Evolutionary conservation across 2,888 invertebrate species (phyloP).

Genomic region (Lasioglossum villosulum): DNA sequence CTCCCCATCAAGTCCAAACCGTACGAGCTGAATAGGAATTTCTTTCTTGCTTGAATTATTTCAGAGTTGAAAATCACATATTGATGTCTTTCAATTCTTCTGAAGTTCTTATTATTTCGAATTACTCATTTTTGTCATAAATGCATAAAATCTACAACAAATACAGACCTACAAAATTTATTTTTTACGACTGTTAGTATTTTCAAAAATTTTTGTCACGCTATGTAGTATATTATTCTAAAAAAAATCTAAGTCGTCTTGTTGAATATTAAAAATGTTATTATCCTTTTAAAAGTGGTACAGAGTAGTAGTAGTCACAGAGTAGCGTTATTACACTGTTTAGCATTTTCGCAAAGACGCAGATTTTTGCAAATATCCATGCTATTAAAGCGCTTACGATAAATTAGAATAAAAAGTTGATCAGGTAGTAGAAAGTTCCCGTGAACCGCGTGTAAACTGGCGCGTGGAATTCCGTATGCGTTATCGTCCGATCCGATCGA

Average conservation of each 20-base stretch:
- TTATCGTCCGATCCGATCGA: slow-evolving; percentile 60
- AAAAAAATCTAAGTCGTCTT: too few species aligned
- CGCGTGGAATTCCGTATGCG: slow-evolving; percentile 54
- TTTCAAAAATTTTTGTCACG: too few species aligned
- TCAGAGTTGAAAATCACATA: not conserved
- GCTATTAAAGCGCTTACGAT: not conserved
- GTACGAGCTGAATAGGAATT: not conserved
- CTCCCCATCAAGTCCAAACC: not conserved
- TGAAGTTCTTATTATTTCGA: not conserved
- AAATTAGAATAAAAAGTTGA: not conserved
- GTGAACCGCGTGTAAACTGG: slow-evolving; percentile 54
- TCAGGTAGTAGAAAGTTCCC: slow-evolving; percentile 49
- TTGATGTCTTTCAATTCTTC: not conserved
- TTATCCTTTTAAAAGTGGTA: too few species aligned
- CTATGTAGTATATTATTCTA: too few species aligned
- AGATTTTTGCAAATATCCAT: not conserved
- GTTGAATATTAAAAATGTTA: too few species aligned
- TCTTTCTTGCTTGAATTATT: not conserved
- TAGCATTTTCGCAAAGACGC: not conserved
- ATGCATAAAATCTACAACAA: not conserved
- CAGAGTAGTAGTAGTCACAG: too few species aligned
- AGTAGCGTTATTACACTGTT: not conserved
- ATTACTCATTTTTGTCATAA: not conserved
- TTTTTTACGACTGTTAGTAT: too few species aligned
- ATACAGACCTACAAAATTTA: too few species aligned